Conservation (phyloP, 2,797 vertebrate species). For the Margarornis squamiger region DNA sequence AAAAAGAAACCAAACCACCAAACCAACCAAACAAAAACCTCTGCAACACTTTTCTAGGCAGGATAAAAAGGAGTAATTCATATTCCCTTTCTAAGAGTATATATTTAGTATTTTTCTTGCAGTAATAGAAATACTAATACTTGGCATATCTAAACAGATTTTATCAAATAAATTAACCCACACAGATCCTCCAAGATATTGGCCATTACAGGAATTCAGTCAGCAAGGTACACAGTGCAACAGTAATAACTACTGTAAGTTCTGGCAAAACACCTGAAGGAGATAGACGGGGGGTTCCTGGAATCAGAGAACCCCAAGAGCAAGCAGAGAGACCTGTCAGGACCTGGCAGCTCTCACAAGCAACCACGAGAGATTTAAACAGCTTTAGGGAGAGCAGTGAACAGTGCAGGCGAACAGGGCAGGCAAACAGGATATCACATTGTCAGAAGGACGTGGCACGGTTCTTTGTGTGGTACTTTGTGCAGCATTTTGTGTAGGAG, state of each 20-base stretch:
- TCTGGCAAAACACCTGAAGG: neutral
- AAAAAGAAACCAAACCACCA: neutral
- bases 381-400: neutral
- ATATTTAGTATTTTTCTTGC: neutral
- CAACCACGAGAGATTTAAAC: neutral
- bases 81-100: neutral
- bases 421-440: too few relatives aligned
- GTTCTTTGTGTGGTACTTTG: neutral
- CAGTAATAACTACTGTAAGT: fast-evolving
- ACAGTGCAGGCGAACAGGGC: neutral
- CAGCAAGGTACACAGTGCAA: fast-evolving
- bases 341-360: fast-evolving
- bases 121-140: neutral
- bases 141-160: neutral
- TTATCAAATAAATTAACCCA: neutral
- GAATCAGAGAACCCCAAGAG: fast-evolving
- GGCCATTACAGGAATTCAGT: neutral
- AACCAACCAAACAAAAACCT: neutral
- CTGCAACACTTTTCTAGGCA: neutral
- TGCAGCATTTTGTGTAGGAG: neutral
- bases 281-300: neutral
- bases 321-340: neutral
- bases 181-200: neutral
- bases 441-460: fast-evolving
- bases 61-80: neutral